Conservation (phyloP, 2,888 invertebrate species). For the Apodemia duryi region DNA sequence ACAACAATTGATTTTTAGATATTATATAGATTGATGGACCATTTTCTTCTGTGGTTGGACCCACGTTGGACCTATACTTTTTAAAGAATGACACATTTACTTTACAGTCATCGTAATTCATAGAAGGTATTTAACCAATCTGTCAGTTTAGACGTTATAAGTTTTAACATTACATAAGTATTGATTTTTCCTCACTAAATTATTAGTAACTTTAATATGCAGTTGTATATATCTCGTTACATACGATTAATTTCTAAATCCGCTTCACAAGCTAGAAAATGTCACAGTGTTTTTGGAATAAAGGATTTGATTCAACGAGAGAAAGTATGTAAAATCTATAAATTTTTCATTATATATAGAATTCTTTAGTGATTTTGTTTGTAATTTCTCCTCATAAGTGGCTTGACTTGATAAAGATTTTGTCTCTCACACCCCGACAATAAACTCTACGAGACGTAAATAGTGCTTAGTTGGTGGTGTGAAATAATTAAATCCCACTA, state of each 20-base stretch:
- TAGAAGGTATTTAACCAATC: background rate
- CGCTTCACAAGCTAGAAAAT: constrained; percentile 36
- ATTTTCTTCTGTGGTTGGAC: no score
- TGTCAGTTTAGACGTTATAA: background rate
- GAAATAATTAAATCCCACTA: no score
- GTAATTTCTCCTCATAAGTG: no score
- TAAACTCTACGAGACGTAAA: no score
- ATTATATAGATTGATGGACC: no score
- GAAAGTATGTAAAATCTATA: constrained; percentile 42
- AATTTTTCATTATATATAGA: background rate
- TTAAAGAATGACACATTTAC: no score
- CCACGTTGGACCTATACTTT: no score
- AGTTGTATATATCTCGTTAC: background rate
- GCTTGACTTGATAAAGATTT: no score
- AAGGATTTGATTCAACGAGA: constrained; percentile 54
- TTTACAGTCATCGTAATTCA: background rate
- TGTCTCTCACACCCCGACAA: no score
- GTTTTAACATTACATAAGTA: background rate
- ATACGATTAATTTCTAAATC: background rate
- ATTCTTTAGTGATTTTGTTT: no score
- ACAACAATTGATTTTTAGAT: no score
- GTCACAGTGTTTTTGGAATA: constrained; percentile 58
- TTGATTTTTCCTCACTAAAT: background rate
- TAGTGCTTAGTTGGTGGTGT: no score
- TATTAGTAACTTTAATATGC: background rate